A percentile compares a stretch with the other conserved stretches of the same genome.
These are phyloP conservation scores for Alcis repandata DNA, from an alignment of 2,888 invertebrate genomes.

Conservation along the genomic window DNA sequence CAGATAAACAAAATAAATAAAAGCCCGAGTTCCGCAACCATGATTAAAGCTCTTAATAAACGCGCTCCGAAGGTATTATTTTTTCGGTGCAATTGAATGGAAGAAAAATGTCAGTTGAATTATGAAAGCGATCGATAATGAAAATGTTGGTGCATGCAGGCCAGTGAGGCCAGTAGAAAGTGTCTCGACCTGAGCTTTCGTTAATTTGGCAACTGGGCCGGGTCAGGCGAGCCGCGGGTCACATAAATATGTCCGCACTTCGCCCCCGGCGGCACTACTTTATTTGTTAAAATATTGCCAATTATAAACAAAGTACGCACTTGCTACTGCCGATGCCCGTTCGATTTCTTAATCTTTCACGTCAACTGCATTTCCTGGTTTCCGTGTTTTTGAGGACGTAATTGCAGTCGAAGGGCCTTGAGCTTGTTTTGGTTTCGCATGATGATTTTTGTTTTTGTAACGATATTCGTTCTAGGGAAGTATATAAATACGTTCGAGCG, in stretches of 20 bases:
- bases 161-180: constrained; percentile 82
- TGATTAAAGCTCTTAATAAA: constrained; percentile 62
- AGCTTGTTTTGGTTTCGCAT: constrained; percentile 48
- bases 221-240: constrained; percentile 76
- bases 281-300: constrained; percentile 83
- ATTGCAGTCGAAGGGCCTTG: constrained; percentile 49
- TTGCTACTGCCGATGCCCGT: constrained; percentile 66
- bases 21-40: constrained; percentile 51
- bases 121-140: constrained; percentile 84
- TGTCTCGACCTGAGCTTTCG: constrained; percentile 83
- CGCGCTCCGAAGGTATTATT: constrained; percentile 52
- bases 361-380: constrained; percentile 67
- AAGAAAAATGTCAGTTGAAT: constrained; percentile 84
- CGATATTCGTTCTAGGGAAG: not conserved
- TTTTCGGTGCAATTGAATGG: constrained; percentile 72
- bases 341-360: constrained; percentile 78
- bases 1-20: constrained; percentile 31
- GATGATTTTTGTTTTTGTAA: constrained; percentile 43
- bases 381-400: constrained; percentile 56
- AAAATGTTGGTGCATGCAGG: constrained; percentile 78
- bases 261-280: constrained; percentile 80
- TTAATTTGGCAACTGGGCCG: constrained; percentile 77
- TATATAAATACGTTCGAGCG: not conserved
- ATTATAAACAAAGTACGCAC: constrained; percentile 77
- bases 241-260: constrained; percentile 81